Base-by-base conservation (phyloP, 2,888 invertebrate species). In the Dicyrtomina minuta region DNA sequence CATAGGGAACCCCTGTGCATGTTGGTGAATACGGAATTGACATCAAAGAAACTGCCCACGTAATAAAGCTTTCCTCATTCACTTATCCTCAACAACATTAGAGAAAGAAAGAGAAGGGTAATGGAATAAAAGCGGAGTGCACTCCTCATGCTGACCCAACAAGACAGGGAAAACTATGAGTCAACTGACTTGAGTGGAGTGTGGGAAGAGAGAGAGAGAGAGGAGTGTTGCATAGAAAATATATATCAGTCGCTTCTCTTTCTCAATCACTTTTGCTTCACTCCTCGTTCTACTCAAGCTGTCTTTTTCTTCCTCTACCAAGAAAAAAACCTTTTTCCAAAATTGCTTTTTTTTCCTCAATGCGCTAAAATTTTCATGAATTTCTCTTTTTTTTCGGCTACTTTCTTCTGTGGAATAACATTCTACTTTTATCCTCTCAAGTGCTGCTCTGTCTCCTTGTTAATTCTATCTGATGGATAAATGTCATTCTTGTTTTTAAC, bases 351-450 rank as follows among this genome's bases (percentile, higher is more conserved):
- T 75, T 71, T 43, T 39, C 46, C 41, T 75, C 72, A 75, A 75
- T 75, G 75, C 71, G 75, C 71, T 77, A 74, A 77, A 74, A 77
- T 77, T 77, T 77, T 75, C 77, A 77, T 77, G 75, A 73, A 72
- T 70, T 70, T 62, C 61, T 59, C 12, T 66, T 24, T 68, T 60
- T 62, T 53, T 41, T 61, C 41, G 20, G 41, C 46, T 41, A n/a
- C n/a, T n/a, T n/a, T n/a, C n/a, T n/a, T n/a, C n/a, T n/a, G n/a
- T 39, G 27, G 51, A 55, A 27, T 66, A 66, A 61, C 53, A 41
- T 53, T 27, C 65, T 65, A 22, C 26, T 62, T 46, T 70, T 56
- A 59, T 70, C 62, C 55, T 70, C 59, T 60, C 67, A 66, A 64
- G 49, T 68, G 39, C 61, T 65, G 53, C 64, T 51, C 49, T 60